Percentiles rank a stretch among this genome's conserved stretches.
phyloP scores from a whole-genome alignment of 2,888 invertebrate species.

The Lepidocyrtoides sp. region DNA sequence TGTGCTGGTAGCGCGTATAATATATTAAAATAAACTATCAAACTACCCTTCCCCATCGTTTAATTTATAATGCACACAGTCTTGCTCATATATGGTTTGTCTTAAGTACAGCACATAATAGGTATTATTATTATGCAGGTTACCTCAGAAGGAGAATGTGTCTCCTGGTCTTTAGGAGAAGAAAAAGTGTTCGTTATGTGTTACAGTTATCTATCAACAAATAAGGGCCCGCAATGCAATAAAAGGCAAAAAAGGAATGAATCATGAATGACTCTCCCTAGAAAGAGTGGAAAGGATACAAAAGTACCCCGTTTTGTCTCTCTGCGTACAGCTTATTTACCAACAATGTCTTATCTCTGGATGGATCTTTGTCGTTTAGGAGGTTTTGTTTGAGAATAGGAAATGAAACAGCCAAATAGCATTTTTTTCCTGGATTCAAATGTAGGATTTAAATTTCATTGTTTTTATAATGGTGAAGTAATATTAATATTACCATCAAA shows the following conservation, averaged over 20 bases:
- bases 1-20: conserved; percentile 4
- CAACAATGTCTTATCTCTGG: not conserved
- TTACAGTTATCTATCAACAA: conserved; percentile 53
- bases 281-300: not conserved
- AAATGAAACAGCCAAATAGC: too few relatives aligned
- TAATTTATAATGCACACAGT: not conserved
- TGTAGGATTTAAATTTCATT: conserved; percentile 39
- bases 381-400: not conserved
- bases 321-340: not conserved
- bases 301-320: not conserved
- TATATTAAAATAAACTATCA: not conserved
- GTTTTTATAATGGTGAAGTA: too few relatives aligned
- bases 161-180: not conserved
- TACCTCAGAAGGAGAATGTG: not conserved
- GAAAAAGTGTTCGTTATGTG: conserved; percentile 33
- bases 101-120: not conserved
- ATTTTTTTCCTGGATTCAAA: conserved; percentile 45
- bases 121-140: conserved; percentile 8
- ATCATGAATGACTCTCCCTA: conserved; percentile 5
- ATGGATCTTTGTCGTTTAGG: not conserved
- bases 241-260: conserved; percentile 17
- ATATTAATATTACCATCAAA: too few relatives aligned
- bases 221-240: conserved; percentile 51
- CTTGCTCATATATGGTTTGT: not conserved
- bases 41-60: conserved; percentile 34